These are phyloP conservation scores for Sebastes alutus DNA, from an alignment of 2,797 vertebrate species.

Conservation along the genomic window DNA sequence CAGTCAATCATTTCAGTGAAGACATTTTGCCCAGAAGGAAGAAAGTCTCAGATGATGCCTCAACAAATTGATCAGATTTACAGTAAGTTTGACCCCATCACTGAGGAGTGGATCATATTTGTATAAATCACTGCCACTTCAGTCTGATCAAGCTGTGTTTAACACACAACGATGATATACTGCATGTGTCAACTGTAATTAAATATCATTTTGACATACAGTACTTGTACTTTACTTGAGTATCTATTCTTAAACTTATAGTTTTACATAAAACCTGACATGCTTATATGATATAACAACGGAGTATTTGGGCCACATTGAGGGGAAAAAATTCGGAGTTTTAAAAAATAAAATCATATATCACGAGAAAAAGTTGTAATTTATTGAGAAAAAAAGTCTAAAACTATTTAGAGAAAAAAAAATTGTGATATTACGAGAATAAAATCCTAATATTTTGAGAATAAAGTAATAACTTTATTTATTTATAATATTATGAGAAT, in stretches of 20 bases:
- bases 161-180: not conserved
- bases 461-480: too few relatives aligned
- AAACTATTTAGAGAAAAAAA: too few relatives aligned
- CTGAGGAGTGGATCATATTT: not conserved
- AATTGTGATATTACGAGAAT: too few relatives aligned
- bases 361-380: too few relatives aligned
- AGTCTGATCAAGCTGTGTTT: not conserved
- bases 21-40: not conserved
- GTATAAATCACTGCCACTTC: not conserved
- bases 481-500: too few relatives aligned
- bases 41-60: not conserved
- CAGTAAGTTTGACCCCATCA: not conserved
- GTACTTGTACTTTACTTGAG: not conserved
- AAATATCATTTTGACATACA: too few relatives aligned
- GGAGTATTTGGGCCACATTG: too few relatives aligned
- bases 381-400: too few relatives aligned
- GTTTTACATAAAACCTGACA: not conserved
- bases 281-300: not conserved
- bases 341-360: too few relatives aligned
- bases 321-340: fast-evolving
- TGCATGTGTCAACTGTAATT: not conserved
- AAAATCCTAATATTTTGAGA: too few relatives aligned
- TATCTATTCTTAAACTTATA: too few relatives aligned
- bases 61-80: not conserved
- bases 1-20: not conserved